Evolutionary conservation across 2,888 invertebrate genomes (phyloP).

Genomic region (Calameuta idolon): DNA sequence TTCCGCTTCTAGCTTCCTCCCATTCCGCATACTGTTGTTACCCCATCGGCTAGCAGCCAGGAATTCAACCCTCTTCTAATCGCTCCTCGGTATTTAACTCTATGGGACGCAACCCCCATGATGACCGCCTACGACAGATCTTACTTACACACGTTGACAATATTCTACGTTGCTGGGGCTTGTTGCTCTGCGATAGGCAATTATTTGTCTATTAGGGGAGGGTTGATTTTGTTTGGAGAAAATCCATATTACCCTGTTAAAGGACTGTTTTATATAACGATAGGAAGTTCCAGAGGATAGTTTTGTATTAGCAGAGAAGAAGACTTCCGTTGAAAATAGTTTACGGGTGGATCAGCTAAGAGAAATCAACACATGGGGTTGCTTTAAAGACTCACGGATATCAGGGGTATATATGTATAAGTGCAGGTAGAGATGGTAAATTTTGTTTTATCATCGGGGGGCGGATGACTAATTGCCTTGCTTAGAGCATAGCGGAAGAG

Average conservation of each 20-base stretch:
- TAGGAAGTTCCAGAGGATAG: background rate
- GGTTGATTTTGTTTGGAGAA: background rate
- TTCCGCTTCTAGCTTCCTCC: background rate
- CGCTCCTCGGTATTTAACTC: constrained; percentile 36
- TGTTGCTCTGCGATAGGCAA: constrained; percentile 4
- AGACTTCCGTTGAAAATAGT: background rate
- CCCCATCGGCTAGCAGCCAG: background rate
- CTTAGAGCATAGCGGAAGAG: constrained; percentile 38
- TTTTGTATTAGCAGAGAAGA: background rate
- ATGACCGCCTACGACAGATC: background rate
- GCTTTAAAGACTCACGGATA: background rate
- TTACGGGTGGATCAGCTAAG: background rate
- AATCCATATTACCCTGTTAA: background rate
- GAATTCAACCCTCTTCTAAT: background rate
- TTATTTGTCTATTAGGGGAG: background rate
- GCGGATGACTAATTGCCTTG: constrained; percentile 54
- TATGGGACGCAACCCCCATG: background rate
- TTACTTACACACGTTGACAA: background rate
- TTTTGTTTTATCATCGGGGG: constrained; percentile 47
- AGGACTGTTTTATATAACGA: background rate
- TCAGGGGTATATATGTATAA: background rate
- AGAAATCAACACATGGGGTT: background rate
- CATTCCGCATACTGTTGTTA: background rate
- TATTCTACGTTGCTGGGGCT: background rate
- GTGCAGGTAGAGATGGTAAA: constrained; percentile 32